These are phyloP conservation scores for Gallinago solitaria DNA, from an alignment of 2,797 vertebrate genomes.

Conservation along the genomic window DNA sequence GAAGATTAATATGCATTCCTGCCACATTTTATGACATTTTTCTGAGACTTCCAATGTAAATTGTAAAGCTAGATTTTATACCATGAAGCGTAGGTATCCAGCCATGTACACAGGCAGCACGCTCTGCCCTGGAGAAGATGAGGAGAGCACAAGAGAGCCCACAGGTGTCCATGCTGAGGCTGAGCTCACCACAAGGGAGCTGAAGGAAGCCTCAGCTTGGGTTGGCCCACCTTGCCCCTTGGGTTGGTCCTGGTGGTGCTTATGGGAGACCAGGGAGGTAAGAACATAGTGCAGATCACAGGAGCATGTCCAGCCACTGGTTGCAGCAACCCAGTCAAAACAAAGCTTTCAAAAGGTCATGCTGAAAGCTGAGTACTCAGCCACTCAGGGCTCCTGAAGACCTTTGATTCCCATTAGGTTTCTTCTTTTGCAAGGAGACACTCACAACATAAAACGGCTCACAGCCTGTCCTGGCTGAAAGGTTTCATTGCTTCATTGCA, in stretches of 20 bases:
- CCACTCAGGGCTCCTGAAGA: not conserved
- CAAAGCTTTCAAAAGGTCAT: not conserved
- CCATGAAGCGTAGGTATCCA: not conserved
- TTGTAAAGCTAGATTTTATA: not conserved
- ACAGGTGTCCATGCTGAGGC: too few relatives aligned
- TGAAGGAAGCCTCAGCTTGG: fast-evolving
- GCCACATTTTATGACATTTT: not conserved
- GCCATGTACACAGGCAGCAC: fast-evolving
- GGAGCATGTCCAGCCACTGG: not conserved
- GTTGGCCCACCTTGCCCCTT: not conserved
- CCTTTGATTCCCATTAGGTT: not conserved
- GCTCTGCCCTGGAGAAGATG: fast-evolving
- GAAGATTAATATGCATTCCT: not conserved
- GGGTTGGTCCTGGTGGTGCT: not conserved
- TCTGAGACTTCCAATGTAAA: not conserved
- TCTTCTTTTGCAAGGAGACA: not conserved
- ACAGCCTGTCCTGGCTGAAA: not conserved
- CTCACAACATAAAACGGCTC: not conserved
- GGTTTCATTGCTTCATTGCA: not conserved
- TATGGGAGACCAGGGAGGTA: not conserved
- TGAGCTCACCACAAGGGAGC: not conserved
- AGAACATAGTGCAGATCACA: not conserved
- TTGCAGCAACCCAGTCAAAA: not conserved
- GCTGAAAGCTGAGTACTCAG: not conserved
- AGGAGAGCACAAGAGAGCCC: not conserved